Percentiles rank a stretch among this genome's conserved stretches.
phyloP scores from a whole-genome alignment of 2,888 invertebrate genomes.

The Dolichomitus sp. region DNA sequence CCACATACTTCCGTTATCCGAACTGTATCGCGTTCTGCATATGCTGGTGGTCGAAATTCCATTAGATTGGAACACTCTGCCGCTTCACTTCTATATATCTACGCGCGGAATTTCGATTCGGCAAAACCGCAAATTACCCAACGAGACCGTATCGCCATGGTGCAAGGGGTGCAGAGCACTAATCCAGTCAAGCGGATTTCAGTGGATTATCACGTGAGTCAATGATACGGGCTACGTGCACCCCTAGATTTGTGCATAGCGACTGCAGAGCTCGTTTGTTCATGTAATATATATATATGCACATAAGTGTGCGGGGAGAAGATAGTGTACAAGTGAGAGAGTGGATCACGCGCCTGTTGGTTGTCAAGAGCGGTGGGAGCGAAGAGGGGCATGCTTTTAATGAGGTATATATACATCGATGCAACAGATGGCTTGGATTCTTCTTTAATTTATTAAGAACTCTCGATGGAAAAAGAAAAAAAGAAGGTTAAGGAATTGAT shows the following conservation, averaged over 20 bases:
- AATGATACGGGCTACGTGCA: constrained; percentile 51
- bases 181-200: constrained; percentile 57
- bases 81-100: constrained; percentile 19
- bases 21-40: constrained; percentile 6
- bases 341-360: constrained; percentile 14
- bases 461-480: too few species aligned
- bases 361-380: too few species aligned
- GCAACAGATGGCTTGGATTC: constrained; percentile 27
- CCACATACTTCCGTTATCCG: neutral
- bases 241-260: constrained; percentile 36
- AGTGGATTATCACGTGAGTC: constrained; percentile 63
- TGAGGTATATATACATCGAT: constrained; percentile 8
- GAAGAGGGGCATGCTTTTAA: neutral
- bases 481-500: too few species aligned
- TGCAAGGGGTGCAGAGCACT: constrained; percentile 15
- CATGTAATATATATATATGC: neutral
- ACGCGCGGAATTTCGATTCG: constrained; percentile 44
- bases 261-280: neutral
- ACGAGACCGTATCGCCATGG: constrained; percentile 34
- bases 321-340: constrained; percentile 3
- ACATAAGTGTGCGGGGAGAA: neutral
- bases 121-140: constrained; percentile 60
- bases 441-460: constrained; percentile 15
- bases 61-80: constrained; percentile 7
- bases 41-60: constrained; percentile 22